These are phyloP conservation scores for Asobara japonica DNA, from an alignment of 1,140 invertebrate genomes.

Conservation along the genomic window DNA sequence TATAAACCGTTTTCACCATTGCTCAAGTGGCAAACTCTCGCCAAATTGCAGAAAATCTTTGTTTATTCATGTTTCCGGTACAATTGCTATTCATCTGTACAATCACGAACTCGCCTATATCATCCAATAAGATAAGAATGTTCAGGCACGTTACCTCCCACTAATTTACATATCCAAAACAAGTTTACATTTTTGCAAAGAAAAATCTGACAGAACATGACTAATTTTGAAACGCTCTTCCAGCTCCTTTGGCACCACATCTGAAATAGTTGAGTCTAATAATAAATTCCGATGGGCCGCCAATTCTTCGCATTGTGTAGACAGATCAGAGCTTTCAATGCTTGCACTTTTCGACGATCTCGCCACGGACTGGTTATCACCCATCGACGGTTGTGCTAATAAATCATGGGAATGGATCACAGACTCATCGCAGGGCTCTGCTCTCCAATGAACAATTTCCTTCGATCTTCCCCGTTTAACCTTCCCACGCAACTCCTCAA, in stretches of 20 bases:
- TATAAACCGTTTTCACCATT: too few relatives aligned
- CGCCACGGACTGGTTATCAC: not conserved
- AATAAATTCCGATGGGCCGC: not conserved
- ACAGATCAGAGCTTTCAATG: not conserved
- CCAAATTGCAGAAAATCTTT: too few relatives aligned
- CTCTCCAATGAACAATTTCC: not conserved
- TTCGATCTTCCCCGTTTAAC: not conserved
- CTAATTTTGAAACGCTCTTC: not conserved
- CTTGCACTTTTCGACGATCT: not conserved
- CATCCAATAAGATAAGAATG: too few relatives aligned
- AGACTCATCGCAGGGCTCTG: not conserved
- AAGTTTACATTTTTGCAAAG: not conserved
- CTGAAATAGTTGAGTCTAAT: not conserved
- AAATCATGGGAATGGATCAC: not conserved
- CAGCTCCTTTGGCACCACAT: not conserved
- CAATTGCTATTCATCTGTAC: too few relatives aligned
- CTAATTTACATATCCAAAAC: not conserved
- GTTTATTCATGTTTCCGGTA: too few relatives aligned
- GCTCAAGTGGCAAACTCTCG: too few relatives aligned
- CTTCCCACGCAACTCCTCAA: not conserved
- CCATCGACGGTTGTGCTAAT: not conserved
- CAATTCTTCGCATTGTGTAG: not conserved
- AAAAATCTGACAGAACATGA: not conserved
- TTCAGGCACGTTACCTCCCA: not conserved
- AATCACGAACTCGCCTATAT: too few relatives aligned